phyloP scores from a whole-genome alignment of 2,888 invertebrate species.

The Myathropa florea region DNA sequence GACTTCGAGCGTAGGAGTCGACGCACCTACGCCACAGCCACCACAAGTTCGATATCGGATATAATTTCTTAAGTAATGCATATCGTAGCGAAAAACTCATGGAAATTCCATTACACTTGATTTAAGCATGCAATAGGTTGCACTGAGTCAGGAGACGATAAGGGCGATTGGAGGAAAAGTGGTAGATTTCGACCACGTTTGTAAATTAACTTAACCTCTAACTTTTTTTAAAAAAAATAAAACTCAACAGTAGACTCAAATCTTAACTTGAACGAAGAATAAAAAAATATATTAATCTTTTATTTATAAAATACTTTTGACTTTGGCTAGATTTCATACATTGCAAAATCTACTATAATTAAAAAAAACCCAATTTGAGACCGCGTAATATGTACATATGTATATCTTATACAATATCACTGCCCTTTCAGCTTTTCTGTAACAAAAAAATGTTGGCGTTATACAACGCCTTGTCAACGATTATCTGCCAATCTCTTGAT shows the following conservation, averaged over 20 bases:
- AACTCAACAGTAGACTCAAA: not conserved
- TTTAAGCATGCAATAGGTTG: too few relatives aligned
- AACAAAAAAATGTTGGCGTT: too few relatives aligned
- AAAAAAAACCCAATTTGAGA: not conserved
- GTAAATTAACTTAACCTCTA: not conserved
- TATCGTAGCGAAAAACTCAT: too few relatives aligned
- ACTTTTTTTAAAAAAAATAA: not conserved
- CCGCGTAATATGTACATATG: not conserved
- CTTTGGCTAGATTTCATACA: constrained; percentile 2
- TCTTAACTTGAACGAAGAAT: not conserved
- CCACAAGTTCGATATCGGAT: too few relatives aligned
- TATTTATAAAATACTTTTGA: not conserved
- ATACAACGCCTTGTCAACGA: not conserved
- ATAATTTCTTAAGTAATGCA: too few relatives aligned
- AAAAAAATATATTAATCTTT: not conserved
- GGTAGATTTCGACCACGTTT: too few relatives aligned
- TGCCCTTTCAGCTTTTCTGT: too few relatives aligned
- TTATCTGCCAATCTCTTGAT: constrained; percentile 77
- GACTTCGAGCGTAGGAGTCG: too few relatives aligned
- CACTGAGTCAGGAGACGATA: too few relatives aligned
- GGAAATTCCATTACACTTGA: too few relatives aligned
- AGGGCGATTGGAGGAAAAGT: too few relatives aligned
- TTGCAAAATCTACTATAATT: constrained; percentile 13
- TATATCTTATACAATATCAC: constrained; percentile 33
- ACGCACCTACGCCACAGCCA: too few relatives aligned